Evolutionary conservation across 2,113 vertebrate species (phyloP), one percentile per base, ranked within the genome.

Genomic region (Gila orcuttii): DNA sequence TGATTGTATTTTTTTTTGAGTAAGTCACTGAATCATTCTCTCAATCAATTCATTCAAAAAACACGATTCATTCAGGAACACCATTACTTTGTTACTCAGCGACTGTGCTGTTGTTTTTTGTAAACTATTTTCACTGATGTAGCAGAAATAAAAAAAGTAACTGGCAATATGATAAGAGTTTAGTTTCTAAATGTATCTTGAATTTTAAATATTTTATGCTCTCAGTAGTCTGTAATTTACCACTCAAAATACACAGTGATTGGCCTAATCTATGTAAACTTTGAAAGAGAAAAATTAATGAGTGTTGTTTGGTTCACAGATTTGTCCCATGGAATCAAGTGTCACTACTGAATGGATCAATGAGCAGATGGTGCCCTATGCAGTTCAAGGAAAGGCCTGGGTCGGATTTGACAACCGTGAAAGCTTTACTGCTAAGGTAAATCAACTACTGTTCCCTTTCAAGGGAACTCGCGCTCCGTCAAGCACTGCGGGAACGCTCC

Each of bases 281-380:
- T 39, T n/a, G 33, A 5, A 19, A 42, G 68, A 23, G 11, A 11
- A 42, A 73, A 23, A 0, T 2, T 3, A 11, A 13, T 59, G 0
- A 23, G 23, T 28, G 31, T 75, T 4, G 55, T 86, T 47, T 75
- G 13, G 5, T 47, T 10, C 8, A 11, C 86, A 96, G 96, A 85
- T 95, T 78, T 97, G 95, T 88, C 85, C 62, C 2, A 96, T 95
- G 85, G 50, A 74, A 82, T 1, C 91, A 23, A 60, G 13, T 1
- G 92, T 91, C 33, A 90, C 83, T 2, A n/a, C 82, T 0, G 64
- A 15, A 0, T 94, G 95, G 94, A 93, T 95, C 69, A 0, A 66
- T 1, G 93, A 93, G 3, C 96, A 97, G 90, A 71, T 88, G 52
- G 96, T 96, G 62, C 96, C 96, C 4, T 97, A 95, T 8, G 95